Conservation (phyloP, 2,888 invertebrate genomes). For the Venustoraphidia nigricollis region DNA sequence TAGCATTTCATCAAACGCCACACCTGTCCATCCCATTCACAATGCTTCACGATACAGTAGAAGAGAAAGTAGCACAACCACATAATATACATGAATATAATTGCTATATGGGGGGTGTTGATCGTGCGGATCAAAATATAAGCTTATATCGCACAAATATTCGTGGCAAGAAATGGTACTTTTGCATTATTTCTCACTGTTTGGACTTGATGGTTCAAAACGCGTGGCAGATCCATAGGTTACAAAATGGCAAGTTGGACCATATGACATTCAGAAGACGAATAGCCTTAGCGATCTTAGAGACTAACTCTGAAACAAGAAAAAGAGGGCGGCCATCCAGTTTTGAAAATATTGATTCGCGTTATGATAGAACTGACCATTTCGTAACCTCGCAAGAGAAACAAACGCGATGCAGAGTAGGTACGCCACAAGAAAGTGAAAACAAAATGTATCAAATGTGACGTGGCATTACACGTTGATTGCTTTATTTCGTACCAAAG, state of each 20-base stretch:
- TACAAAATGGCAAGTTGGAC: constrained; percentile 1
- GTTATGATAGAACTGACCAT: too few relatives aligned
- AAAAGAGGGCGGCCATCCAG: too few relatives aligned
- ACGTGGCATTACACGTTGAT: too few relatives aligned
- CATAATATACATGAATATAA: constrained; percentile 1
- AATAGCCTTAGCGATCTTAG: background rate
- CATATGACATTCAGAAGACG: background rate
- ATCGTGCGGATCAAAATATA: too few relatives aligned
- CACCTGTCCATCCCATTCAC: background rate
- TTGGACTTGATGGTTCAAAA: constrained; percentile 1
- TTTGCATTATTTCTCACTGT: background rate
- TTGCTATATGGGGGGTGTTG: constrained; percentile 2
- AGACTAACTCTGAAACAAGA: too few relatives aligned
- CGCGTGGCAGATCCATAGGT: constrained; percentile 1
- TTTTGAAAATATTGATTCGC: too few relatives aligned
- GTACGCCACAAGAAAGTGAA: too few relatives aligned
- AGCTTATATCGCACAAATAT: background rate
- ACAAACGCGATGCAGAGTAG: too few relatives aligned
- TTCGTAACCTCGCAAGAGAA: too few relatives aligned
- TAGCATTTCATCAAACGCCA: constrained; percentile 1
- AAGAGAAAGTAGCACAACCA: background rate
- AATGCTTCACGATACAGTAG: constrained; percentile 1
- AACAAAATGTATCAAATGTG: too few relatives aligned
- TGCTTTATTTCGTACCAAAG: too few relatives aligned
- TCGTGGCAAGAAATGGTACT: constrained; percentile 3